Evolutionary conservation across 2,797 vertebrate genomes (phyloP), one percentile per base, ranked within the genome.

Genomic region (Fringilla coelebs): DNA sequence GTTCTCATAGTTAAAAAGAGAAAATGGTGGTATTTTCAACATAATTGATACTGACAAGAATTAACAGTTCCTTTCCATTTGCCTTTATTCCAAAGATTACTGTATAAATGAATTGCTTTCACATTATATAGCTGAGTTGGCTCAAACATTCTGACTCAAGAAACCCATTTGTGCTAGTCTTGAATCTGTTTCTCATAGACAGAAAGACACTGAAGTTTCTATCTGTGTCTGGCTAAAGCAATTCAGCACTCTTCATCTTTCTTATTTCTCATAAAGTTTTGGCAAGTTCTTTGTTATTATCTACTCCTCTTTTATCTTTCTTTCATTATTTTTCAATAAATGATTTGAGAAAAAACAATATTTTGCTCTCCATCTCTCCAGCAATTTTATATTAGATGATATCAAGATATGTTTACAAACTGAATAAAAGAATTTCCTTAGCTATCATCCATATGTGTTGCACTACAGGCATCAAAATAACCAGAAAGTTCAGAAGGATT

Each of bases 31-130:
- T 52, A 74, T 93, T 93, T 94, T 94, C 74, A 90, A 63, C 60
- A 89, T 79, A 89, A 92, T 76, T 90, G 60, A 79, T 88, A 63
- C 90, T 85, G 86, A 76, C 85, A 94, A 67, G 49, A 93, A 88
- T 89, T 94, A 95, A 76, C 70, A 78, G 36, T 92, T 91, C 43
- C 61, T 67, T 91, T 92, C 77, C 77, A 62, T 88, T 94, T 86
- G 38, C 66, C 85, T 95, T 90, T 93, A 73, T 91, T 95, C 92
- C 58, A 91, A 85, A 21, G 25, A 70, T 73, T 86, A 62, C 43
- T 58, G 10, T 77, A 81, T 78, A 74, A 91, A 85, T 71, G 16
- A 93, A 65, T 88, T 82, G 36, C 40, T 89, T 88, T 96, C 57
- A 76, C 41, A 36, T 82, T 78, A 48, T 67, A 41, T 68, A 87